These are phyloP conservation scores for Cacatua alba DNA, from an alignment of 2,113 vertebrate species.

Conservation along the genomic window DNA sequence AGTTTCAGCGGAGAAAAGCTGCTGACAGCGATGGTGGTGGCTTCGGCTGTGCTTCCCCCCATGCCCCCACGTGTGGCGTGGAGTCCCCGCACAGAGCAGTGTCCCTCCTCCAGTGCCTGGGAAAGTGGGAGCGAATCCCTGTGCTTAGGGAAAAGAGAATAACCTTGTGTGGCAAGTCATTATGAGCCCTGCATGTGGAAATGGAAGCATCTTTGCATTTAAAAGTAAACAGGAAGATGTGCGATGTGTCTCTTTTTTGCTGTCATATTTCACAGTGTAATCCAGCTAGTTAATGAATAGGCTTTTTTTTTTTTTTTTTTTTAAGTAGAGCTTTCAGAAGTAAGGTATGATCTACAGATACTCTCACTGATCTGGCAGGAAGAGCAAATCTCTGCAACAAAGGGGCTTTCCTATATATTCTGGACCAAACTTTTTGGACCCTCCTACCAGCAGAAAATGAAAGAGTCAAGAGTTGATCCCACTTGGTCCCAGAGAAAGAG, in stretches of 20 bases:
- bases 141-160: not conserved
- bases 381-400: slow-evolving; percentile 26
- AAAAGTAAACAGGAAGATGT: slow-evolving; percentile 46
- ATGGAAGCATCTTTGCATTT: slow-evolving; percentile 13
- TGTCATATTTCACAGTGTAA: slow-evolving; percentile 65
- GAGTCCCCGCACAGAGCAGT: not conserved
- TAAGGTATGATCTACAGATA: slow-evolving; percentile 1
- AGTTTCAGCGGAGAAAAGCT: not conserved
- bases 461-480: not conserved
- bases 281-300: slow-evolving; percentile 46
- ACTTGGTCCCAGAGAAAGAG: slow-evolving; percentile 36
- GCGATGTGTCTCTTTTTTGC: accelerated
- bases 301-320: not conserved
- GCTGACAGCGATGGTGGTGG: not conserved
- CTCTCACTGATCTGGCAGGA: not conserved
- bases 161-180: not conserved
- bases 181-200: not conserved
- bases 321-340: slow-evolving; percentile 11
- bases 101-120: not conserved
- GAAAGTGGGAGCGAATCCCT: accelerated
- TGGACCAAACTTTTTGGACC: slow-evolving; percentile 3
- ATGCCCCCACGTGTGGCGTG: accelerated
- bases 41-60: not conserved
- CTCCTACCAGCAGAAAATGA: slow-evolving; percentile 9
- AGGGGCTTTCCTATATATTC: not conserved